Conservation (phyloP, 2,888 invertebrate genomes). For the Thumatha senex region DNA sequence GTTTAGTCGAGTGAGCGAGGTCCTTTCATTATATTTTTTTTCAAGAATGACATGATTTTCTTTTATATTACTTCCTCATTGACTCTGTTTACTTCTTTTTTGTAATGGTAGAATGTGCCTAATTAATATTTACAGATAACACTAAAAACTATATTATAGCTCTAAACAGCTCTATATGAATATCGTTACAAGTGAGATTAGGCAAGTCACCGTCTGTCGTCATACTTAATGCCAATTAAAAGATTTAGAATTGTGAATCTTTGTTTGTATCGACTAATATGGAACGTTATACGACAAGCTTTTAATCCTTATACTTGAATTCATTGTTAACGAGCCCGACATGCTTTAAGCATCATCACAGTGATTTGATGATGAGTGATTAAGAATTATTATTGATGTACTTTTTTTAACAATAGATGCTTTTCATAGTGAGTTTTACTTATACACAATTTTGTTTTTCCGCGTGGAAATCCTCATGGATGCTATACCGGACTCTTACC, state of each 20-base stretch:
- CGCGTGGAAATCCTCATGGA: too few relatives aligned
- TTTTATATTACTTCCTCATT: too few relatives aligned
- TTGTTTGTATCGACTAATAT: slow-evolving; percentile 78
- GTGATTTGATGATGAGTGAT: not conserved
- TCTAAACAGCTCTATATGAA: slow-evolving; percentile 53
- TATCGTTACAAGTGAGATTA: slow-evolving; percentile 68
- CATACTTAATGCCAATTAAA: slow-evolving; percentile 83
- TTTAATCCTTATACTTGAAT: slow-evolving; percentile 28
- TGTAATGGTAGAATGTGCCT: too few relatives aligned
- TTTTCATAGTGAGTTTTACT: too few relatives aligned
- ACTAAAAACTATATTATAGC: not conserved
- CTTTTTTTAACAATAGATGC: not conserved
- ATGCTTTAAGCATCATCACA: not conserved
- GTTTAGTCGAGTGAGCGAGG: too few relatives aligned
- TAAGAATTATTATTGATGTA: not conserved
- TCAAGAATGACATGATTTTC: too few relatives aligned
- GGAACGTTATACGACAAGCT: slow-evolving; percentile 55
- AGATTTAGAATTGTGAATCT: slow-evolving; percentile 79
- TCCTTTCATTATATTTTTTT: too few relatives aligned
- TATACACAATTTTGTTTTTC: too few relatives aligned
- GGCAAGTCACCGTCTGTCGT: slow-evolving; percentile 81
- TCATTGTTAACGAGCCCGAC: slow-evolving; percentile 24
- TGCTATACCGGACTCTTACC: too few relatives aligned
- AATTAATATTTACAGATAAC: not conserved
- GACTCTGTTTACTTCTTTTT: too few relatives aligned